phyloP scores from a whole-genome alignment of 2,797 vertebrate genomes.

The Tenualosa ilisha region DNA sequence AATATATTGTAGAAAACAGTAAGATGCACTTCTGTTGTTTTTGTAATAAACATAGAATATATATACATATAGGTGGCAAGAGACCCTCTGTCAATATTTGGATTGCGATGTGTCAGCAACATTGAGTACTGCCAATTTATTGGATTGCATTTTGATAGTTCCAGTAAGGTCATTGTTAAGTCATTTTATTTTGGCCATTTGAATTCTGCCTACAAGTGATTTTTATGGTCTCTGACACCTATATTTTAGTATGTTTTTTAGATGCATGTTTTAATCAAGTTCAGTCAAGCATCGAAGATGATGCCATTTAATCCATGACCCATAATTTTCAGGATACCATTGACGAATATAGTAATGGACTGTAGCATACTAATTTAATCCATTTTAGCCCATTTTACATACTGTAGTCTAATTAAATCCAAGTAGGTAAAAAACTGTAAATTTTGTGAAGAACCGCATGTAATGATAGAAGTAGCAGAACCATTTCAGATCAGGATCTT shows the following conservation, averaged over 20 bases:
- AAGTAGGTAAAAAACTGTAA: background rate
- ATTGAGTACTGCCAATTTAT: background rate
- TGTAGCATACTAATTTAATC: slow-evolving; percentile 37
- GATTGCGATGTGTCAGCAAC: background rate
- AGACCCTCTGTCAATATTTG: slow-evolving; percentile 63
- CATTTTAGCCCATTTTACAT: slow-evolving; percentile 30
- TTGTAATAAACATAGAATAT: slow-evolving; percentile 1
- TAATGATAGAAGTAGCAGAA: background rate
- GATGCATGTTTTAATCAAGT: background rate
- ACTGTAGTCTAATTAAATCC: background rate
- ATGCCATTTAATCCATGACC: slow-evolving; percentile 19
- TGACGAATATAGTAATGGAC: slow-evolving; percentile 4
- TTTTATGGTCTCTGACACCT: background rate
- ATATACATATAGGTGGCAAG: slow-evolving; percentile 57
- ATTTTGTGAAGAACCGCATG: background rate
- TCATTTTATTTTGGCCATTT: background rate
- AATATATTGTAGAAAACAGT: slow-evolving; percentile 92
- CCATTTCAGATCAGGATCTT: background rate
- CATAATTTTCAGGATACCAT: slow-evolving; percentile 24
- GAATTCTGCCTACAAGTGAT: background rate
- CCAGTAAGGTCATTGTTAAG: background rate
- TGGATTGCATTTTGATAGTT: background rate
- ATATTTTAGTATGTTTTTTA: slow-evolving; percentile 17
- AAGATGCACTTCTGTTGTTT: slow-evolving; percentile 75
- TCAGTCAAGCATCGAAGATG: background rate